A percentile compares a stretch with the other conserved stretches of the same genome.
phyloP scores from a whole-genome alignment of 2,113 vertebrate genomes.

The Theropithecus gelada region DNA sequence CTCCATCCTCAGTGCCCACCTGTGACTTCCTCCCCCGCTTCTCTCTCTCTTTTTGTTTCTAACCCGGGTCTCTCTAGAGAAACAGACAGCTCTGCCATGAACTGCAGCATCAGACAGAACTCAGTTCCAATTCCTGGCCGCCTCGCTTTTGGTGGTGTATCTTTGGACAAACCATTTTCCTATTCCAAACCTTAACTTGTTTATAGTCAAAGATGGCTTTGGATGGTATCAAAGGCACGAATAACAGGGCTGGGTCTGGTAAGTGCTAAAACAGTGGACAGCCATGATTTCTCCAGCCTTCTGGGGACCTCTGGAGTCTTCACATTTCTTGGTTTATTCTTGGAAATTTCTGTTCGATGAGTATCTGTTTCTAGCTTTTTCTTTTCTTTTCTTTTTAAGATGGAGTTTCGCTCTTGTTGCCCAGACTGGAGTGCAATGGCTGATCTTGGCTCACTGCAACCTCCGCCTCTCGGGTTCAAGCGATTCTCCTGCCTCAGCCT shows the following conservation, averaged over 20 bases:
- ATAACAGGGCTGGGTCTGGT: not conserved
- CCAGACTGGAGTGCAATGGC: too few relatives aligned
- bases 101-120: not conserved
- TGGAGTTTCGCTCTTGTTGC: too few relatives aligned
- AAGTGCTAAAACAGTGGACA: not conserved
- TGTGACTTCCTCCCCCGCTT: fast-evolving
- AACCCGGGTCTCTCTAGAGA: not conserved
- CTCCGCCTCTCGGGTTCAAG: too few relatives aligned
- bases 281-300: not conserved
- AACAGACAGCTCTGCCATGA: not conserved
- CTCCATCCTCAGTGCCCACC: not conserved
- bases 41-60: too few relatives aligned
- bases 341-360: not conserved
- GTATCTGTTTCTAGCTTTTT: not conserved
- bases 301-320: not conserved
- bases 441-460: too few relatives aligned
- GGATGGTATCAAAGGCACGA: not conserved
- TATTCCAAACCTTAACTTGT: not conserved
- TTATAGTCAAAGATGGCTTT: not conserved
- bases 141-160: fast-evolving
- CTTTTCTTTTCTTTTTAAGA: too few relatives aligned
- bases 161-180: not conserved
- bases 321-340: not conserved
- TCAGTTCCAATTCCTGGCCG: not conserved
- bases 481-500: too few relatives aligned